phyloP scores from a whole-genome alignment of 2,797 vertebrate species.

The Premnoplex brunnescens region DNA sequence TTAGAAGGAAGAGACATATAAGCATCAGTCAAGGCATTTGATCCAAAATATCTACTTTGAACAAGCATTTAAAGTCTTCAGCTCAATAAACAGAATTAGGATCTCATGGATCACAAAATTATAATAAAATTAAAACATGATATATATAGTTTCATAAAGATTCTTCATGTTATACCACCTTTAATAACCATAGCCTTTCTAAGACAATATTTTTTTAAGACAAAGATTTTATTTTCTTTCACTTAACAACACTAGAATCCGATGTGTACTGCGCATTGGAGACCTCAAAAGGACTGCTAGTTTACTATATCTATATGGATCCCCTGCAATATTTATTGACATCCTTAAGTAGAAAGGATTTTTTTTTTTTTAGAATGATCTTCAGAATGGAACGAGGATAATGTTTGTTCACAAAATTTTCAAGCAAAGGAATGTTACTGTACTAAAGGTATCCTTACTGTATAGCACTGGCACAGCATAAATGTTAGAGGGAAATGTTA shows the following conservation, averaged over 20 bases:
- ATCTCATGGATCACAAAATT: slow-evolving; percentile 9
- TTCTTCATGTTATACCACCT: slow-evolving; percentile 5
- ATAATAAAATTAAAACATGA: background rate
- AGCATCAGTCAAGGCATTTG: background rate
- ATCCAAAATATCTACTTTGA: background rate
- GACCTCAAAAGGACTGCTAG: slow-evolving; percentile 22
- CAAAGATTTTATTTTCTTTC: slow-evolving; percentile 55
- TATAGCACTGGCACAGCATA: background rate
- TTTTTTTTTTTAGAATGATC: background rate
- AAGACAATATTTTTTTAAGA: slow-evolving; percentile 28
- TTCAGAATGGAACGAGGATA: slow-evolving; percentile 10
- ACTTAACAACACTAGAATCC: slow-evolving; percentile 38
- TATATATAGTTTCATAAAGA: background rate
- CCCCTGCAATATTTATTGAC: slow-evolving; percentile 27
- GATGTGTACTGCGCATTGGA: slow-evolving; percentile 19
- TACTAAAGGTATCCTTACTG: background rate
- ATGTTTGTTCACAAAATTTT: slow-evolving; percentile 33
- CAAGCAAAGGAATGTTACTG: background rate
- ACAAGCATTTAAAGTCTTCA: background rate
- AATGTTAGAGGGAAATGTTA: slow-evolving; percentile 25
- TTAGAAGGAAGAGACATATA: background rate
- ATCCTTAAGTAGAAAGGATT: background rate
- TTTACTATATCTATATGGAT: slow-evolving; percentile 53
- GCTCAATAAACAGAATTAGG: slow-evolving; percentile 7
- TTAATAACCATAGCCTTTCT: background rate